These are phyloP conservation scores for Maccullochella peelii DNA, from an alignment of 2,113 vertebrate genomes.

Conservation along the genomic window DNA sequence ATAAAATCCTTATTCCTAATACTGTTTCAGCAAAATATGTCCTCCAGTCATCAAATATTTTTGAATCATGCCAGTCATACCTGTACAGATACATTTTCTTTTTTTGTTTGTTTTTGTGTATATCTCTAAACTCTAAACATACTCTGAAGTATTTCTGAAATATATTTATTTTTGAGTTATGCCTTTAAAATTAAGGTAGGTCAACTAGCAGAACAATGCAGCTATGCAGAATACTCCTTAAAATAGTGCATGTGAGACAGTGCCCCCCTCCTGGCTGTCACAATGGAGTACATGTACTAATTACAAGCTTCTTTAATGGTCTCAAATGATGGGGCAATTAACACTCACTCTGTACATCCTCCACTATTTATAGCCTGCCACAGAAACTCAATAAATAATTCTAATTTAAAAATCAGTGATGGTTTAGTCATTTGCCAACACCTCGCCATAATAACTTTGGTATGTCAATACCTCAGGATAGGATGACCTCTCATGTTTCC, in stretches of 20 bases:
- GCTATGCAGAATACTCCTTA: not conserved
- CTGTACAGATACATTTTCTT: no score
- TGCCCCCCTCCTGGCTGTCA: not conserved
- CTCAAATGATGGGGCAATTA: constrained; percentile 58
- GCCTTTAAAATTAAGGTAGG: not conserved
- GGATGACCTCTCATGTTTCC: constrained; percentile 41
- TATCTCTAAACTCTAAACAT: not conserved
- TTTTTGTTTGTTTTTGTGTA: not conserved
- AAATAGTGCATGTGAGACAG: constrained; percentile 13
- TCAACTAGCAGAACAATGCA: not conserved
- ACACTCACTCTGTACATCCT: constrained; percentile 60
- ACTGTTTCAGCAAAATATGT: not conserved
- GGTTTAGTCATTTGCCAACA: constrained; percentile 43
- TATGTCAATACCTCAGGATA: constrained; percentile 44
- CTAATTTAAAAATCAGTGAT: constrained; percentile 59
- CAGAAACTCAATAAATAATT: constrained; percentile 46
- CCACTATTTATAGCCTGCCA: constrained; percentile 43
- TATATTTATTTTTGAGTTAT: not conserved
- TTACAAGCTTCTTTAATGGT: constrained; percentile 38
- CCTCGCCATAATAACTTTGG: constrained; percentile 45
- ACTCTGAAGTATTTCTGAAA: not conserved
- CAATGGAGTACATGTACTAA: constrained; percentile 30
- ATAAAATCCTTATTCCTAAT: not conserved
- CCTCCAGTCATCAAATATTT: not conserved
- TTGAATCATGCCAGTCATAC: not conserved